Evolutionary conservation across 2,113 vertebrate species (phyloP), one percentile per base, ranked within the genome.

Genomic region (Puffinus mauretanicus): DNA sequence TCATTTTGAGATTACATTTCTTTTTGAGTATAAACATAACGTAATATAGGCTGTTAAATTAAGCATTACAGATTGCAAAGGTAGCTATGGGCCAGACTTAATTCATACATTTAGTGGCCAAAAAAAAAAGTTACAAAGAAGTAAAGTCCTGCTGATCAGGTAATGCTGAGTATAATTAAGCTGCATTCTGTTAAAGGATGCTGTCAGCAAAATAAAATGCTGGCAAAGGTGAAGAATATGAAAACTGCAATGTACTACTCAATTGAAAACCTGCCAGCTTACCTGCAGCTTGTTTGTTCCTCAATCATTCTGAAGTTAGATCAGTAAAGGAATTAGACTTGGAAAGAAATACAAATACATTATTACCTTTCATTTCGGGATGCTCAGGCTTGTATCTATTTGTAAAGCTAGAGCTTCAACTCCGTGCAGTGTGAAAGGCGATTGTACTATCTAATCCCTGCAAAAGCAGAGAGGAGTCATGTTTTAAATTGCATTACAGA

Each of bases 151-250:
- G 83, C 86, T 93, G 75, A 80, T 96, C 38, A 76, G 57, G 66
- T 88, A 84, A 57, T 61, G 75, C 42, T 85, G 82, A 93, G 36
- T 57, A 81, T 87, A 95, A 96, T 97, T 93, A 96, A 96, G 47
- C 89, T 72, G n/a, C 40, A n/a, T 83, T 96, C 80, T 93, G 58
- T 90, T 92, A 83, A 67, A 80, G 69, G 69, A 32, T 83, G 30
- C 30, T 85, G 94, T 96, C 94, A 97, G 92, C 90, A 93, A 82
- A 96, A 95, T 76, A 95, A 95, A 96, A 93, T 75, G 64, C 71
- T 2, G 0, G 47, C 70, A 93, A 82, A 78, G 86, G 78, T 69
- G 82, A 93, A 85, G 66, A 82, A 83, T 86, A 52, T 5, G 9
- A 72, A 94, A 93, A 51, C 22, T 83, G 75, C 78, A 82, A 10